Base-by-base conservation (phyloP, 2,797 vertebrate genomes). In the Syncerus caffer region DNA sequence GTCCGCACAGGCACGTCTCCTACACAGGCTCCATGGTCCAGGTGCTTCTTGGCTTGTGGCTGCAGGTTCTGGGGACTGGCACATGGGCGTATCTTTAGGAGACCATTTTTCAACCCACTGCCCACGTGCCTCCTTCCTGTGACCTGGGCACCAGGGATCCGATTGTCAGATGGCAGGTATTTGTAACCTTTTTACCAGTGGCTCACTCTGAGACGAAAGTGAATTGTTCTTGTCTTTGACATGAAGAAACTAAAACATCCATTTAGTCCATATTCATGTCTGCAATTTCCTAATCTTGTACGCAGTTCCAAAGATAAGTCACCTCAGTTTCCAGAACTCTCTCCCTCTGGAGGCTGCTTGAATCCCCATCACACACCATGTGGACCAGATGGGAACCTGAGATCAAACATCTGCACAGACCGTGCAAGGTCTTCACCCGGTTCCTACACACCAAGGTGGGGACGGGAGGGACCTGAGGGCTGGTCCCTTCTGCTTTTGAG, bases 381-480 rank as follows among this genome's bases (percentile, higher is more conserved):
- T 11, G n/a, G n/a, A 31, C 21, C 11, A 50, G 8, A 23, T 38
- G 29, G 53, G 76, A 93, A 17, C 29, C 38, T 47, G 16, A 14
- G 7, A 67, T 31, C 50, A 42, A 21, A 38, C 0, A 0, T 15
- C 6, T 23, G 0, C n/a, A 19, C 2, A 21, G 34, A 76, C 27
- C 2, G 1, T 3, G 10, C 7, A 51, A 76, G 55, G 55, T n/a
- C 42, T 51, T 83, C 19, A 23, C n/a, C 2, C 2, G 47, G 4
- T 25, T 76, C 50, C 84, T 12, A 6, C 19, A 19, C 6, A 21
- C 14, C 60, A 5, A 14, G 2, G 25, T 76, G 71, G 38, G 71
- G 12, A 76, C 12, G 3, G 71, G 38, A 2, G 1, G 50, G 19
- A 45, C 27, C 19, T 60, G 9, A n/a, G 19, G 23, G 23, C 78